phyloP scores from a whole-genome alignment of 2,113 vertebrate species.

The Sylvia atricapilla region DNA sequence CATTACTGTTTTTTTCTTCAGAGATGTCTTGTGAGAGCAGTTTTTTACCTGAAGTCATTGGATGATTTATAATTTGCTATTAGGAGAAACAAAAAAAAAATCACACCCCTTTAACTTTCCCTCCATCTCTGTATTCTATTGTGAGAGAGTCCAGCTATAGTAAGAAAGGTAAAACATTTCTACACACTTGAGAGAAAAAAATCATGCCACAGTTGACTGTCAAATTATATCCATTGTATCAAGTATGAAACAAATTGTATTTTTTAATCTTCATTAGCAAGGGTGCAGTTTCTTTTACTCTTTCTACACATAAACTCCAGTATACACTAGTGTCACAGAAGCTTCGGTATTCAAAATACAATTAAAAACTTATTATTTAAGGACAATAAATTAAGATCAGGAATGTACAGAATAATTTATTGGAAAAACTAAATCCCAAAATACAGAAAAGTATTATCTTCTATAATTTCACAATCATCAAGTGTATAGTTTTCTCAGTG shows the following conservation, averaged over 20 bases:
- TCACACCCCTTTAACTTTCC: background rate
- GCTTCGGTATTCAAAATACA: background rate
- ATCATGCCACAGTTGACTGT: background rate
- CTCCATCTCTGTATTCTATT: background rate
- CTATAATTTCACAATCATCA: background rate
- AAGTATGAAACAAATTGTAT: background rate
- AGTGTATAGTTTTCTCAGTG: background rate
- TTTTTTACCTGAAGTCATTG: slow-evolving; percentile 8
- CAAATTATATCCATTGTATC: background rate
- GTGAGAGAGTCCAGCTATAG: background rate
- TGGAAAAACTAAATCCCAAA: background rate
- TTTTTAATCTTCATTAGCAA: background rate
- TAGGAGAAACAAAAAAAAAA: background rate
- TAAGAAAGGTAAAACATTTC: background rate
- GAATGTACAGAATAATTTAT: background rate
- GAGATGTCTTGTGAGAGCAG: background rate
- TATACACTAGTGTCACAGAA: background rate
- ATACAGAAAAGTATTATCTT: background rate
- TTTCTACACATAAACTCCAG: background rate
- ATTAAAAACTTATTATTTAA: background rate
- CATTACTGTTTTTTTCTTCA: background rate
- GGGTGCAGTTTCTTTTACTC: background rate
- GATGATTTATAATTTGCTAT: slow-evolving; percentile 74
- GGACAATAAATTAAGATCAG: background rate
- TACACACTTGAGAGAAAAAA: background rate